These are phyloP conservation scores for Sphaerophoria rueppellii DNA, from an alignment of 2,888 invertebrate species.

Conservation along the genomic window DNA sequence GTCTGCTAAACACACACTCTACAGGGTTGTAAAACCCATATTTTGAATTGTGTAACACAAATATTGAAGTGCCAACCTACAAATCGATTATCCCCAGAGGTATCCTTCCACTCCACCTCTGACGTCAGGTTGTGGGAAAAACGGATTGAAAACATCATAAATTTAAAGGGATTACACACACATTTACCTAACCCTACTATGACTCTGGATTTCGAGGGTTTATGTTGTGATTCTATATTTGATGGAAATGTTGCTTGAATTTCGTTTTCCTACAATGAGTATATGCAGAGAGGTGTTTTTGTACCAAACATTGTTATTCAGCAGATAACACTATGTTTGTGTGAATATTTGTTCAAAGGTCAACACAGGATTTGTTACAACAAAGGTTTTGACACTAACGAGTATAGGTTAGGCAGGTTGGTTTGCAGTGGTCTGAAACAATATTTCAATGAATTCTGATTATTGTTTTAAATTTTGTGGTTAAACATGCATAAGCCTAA, in stretches of 20 bases:
- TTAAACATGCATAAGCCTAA: background rate
- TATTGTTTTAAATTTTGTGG: conserved; percentile 31
- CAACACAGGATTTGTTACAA: conserved; percentile 1
- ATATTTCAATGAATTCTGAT: conserved; percentile 12
- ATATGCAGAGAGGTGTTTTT: background rate
- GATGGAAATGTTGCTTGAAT: conserved; percentile 48
- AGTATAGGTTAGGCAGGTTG: background rate
- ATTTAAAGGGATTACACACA: conserved; percentile 60
- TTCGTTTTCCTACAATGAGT: background rate
- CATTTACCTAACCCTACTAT: conserved; percentile 39
- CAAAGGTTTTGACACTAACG: conserved; percentile 25
- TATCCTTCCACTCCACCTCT: too few relatives aligned
- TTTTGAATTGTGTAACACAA: conserved; percentile 47
- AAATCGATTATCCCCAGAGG: background rate
- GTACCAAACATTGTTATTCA: conserved; percentile 27
- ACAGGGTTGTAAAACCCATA: background rate
- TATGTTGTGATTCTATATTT: background rate
- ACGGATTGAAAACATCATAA: conserved; percentile 48
- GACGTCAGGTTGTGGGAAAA: too few relatives aligned
- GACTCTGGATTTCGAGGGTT: background rate
- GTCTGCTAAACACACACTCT: background rate
- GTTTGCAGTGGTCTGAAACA: background rate
- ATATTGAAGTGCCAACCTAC: background rate
- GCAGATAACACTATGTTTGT: background rate
- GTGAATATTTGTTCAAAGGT: conserved; percentile 4